phyloP scores from a whole-genome alignment of 2,113 vertebrate genomes.

The Conger conger region DNA sequence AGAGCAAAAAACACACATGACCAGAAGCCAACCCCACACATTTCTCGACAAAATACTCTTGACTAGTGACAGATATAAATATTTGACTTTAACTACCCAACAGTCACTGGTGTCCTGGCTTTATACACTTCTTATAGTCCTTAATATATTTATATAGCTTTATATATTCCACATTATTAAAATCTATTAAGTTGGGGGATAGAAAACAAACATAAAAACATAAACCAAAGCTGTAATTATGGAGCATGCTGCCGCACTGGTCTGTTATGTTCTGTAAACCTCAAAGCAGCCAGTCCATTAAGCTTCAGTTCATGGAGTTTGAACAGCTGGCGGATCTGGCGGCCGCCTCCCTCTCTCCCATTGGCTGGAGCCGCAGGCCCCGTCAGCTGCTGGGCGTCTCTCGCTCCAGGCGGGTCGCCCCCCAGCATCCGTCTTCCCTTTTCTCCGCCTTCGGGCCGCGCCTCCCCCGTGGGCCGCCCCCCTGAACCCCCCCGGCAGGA shows the following conservation, averaged over 20 bases:
- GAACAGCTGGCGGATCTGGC: constrained; percentile 44
- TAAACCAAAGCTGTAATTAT: constrained; percentile 58
- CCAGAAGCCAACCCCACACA: constrained; percentile 48
- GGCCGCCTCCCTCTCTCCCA: constrained; percentile 28
- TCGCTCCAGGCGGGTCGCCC: constrained; percentile 40
- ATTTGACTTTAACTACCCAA: constrained; percentile 75
- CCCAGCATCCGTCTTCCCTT: constrained; percentile 56
- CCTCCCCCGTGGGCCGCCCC: constrained; percentile 37
- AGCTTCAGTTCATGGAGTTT: constrained; percentile 46
- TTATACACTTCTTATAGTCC: constrained; percentile 73
- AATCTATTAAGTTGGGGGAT: constrained; percentile 67
- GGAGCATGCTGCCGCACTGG: constrained; percentile 63
- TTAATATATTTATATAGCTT: constrained; percentile 72
- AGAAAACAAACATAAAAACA: constrained; percentile 40
- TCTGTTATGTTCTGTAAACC: constrained; percentile 69
- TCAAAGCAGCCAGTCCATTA: constrained; percentile 64
- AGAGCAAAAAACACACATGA: constrained; percentile 28
- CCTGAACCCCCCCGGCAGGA: constrained; percentile 23
- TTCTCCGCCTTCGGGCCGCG: constrained; percentile 50
- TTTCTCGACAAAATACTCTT: constrained; percentile 52
- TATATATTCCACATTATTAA: constrained; percentile 66
- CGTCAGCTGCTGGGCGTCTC: constrained; percentile 38
- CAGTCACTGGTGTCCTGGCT: constrained; percentile 69
- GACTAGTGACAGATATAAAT: constrained; percentile 67
- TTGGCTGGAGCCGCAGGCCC: constrained; percentile 7